Evolutionary conservation across 2,888 invertebrate species (phyloP).

Genomic region (Microplitis deprimator): DNA sequence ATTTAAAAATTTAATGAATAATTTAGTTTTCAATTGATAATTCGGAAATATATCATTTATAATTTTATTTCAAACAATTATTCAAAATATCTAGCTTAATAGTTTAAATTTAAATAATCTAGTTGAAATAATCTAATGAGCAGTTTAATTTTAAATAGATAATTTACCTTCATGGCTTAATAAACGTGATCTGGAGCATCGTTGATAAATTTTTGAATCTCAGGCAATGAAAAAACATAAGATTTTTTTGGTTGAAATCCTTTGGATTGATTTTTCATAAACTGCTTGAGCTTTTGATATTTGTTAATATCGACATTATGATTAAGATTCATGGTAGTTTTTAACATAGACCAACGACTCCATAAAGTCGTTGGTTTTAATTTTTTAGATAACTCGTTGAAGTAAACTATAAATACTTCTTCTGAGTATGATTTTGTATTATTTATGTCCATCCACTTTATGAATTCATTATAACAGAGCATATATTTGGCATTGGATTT

Average conservation of each 20-base stretch:
- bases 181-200: constrained; percentile 40
- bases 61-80: too few species aligned
- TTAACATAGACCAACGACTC: constrained; percentile 42
- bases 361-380: constrained; percentile 37
- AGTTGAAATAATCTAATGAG: too few species aligned
- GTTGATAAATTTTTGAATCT: constrained; percentile 36
- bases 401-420: constrained; percentile 37
- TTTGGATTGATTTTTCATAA: constrained; percentile 23
- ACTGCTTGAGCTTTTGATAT: constrained; percentile 27
- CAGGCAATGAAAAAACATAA: constrained; percentile 22
- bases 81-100: too few species aligned
- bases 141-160: too few species aligned
- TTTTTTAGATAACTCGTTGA: constrained; percentile 34
- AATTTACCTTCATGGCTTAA: constrained; percentile 11
- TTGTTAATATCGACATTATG: constrained; percentile 33
- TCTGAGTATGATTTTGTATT: constrained; percentile 22
- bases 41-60: too few species aligned
- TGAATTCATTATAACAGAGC: too few species aligned
- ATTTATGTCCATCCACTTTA: too few species aligned
- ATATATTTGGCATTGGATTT: too few species aligned
- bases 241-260: constrained; percentile 29
- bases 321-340: constrained; percentile 28
- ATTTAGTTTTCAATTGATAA: too few species aligned
- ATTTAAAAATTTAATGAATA: too few species aligned
- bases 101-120: too few species aligned